Conservation (phyloP, 92 coral and sea anemone species). For the Virgularia gustaviana region DNA sequence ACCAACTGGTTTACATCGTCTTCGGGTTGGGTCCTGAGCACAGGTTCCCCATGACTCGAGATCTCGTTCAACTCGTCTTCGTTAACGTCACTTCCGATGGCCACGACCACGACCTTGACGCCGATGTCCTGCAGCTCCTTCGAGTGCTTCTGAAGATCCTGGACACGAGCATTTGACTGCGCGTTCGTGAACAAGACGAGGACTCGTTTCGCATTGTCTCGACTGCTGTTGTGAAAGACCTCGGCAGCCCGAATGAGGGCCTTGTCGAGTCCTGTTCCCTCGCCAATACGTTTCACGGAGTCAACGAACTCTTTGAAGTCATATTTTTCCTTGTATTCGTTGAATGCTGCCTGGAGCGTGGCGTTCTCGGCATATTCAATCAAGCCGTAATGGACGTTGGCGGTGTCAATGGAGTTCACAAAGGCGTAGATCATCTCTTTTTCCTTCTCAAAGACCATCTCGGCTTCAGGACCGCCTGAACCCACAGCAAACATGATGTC, state of each 20-base stretch:
- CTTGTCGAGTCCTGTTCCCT: constrained; percentile 29
- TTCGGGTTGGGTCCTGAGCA: constrained; percentile 22
- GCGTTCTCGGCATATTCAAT: constrained; percentile 36
- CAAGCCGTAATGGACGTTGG: constrained; percentile 30
- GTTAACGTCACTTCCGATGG: constrained; percentile 38
- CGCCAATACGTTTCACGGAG: constrained; percentile 29
- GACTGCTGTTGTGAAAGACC: constrained; percentile 34
- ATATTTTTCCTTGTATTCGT: constrained; percentile 35
- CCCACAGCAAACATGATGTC: constrained; percentile 39
- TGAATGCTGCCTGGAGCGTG: constrained; percentile 18
- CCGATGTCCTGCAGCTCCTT: constrained; percentile 27
- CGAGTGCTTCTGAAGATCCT: constrained; percentile 33
- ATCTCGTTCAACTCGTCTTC: constrained; percentile 20
- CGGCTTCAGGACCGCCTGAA: constrained; percentile 26
- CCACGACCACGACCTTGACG: constrained; percentile 33
- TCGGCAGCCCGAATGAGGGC: constrained; percentile 25
- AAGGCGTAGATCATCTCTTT: constrained; percentile 34
- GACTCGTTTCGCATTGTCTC: constrained; percentile 29
- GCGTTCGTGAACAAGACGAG: constrained; percentile 37
- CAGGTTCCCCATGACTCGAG: constrained; percentile 22
- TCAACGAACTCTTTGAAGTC: constrained; percentile 36
- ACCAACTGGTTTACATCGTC: constrained; percentile 28
- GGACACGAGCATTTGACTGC: constrained; percentile 30
- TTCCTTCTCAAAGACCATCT: constrained; percentile 39
- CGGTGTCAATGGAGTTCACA: constrained; percentile 28